Percentiles rank a stretch among this genome's conserved stretches.
phyloP scores from a whole-genome alignment of 2,113 vertebrate genomes.

The Dascyllus trimaculatus region DNA sequence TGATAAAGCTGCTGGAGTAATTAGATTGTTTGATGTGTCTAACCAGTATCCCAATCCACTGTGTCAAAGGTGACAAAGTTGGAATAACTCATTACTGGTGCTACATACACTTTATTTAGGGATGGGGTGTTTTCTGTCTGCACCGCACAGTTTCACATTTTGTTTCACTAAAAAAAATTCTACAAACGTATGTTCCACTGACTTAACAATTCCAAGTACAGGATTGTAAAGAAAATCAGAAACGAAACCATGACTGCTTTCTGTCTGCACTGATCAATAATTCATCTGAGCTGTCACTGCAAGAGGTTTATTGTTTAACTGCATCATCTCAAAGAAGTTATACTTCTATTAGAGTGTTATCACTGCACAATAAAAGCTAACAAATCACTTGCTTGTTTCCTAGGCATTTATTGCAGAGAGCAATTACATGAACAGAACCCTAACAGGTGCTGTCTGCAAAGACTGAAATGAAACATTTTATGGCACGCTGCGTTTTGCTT shows the following conservation, averaged over 20 bases:
- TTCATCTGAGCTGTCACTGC: constrained; percentile 14
- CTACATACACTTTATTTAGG: constrained; percentile 2
- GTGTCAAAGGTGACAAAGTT: constrained; percentile 58
- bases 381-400: constrained; percentile 48
- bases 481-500: not conserved
- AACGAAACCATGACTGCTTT: not conserved
- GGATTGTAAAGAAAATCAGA: not conserved
- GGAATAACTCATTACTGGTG: constrained; percentile 23
- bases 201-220: not conserved
- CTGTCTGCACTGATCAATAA: constrained; percentile 29
- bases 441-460: constrained; percentile 20
- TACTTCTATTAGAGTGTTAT: constrained; percentile 24
- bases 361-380: constrained; percentile 36
- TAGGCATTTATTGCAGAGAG: constrained; percentile 20
- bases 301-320: constrained; percentile 37
- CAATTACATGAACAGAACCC: constrained; percentile 12
- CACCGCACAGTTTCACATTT: not conserved
- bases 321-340: constrained; percentile 10
- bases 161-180: not conserved
- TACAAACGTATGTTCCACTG: not conserved
- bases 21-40: constrained; percentile 62
- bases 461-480: constrained; percentile 14
- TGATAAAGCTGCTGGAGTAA: constrained; percentile 60
- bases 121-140: constrained; percentile 2
- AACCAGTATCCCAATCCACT: constrained; percentile 33